Evolutionary conservation across 2,113 vertebrate genomes (phyloP).

Genomic region (Buteo buteo): DNA sequence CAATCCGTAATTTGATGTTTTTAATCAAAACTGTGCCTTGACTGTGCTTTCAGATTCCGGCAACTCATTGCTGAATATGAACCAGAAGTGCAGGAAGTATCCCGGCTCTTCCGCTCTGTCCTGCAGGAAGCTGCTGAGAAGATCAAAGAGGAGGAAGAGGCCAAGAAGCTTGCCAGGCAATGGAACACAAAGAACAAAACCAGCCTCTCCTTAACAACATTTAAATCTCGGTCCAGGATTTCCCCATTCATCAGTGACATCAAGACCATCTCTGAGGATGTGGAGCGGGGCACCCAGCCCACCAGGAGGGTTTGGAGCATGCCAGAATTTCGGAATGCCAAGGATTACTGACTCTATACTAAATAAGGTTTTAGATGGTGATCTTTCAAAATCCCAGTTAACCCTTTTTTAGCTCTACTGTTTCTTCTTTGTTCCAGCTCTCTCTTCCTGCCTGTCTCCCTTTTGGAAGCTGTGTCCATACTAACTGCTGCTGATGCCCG

Average conservation of each 20-base stretch:
- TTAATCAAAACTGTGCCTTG: constrained; percentile 35
- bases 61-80: constrained; percentile 85
- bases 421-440: background rate
- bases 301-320: constrained; percentile 87
- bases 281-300: constrained; percentile 78
- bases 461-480: background rate
- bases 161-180: constrained; percentile 82
- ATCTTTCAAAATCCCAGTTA: background rate
- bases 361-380: constrained; percentile 31
- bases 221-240: constrained; percentile 87
- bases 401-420: constrained; percentile 24
- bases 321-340: constrained; percentile 85
- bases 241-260: constrained; percentile 89
- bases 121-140: constrained; percentile 85
- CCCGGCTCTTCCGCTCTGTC: constrained; percentile 84
- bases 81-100: constrained; percentile 87
- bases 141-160: constrained; percentile 87
- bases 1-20: background rate
- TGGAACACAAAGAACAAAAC: constrained; percentile 88
- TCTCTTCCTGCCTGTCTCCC: background rate
- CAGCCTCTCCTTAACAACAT: constrained; percentile 82
- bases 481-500: background rate
- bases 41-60: constrained; percentile 81
- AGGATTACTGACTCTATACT: constrained; percentile 66
- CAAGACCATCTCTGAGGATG: constrained; percentile 91